Base-by-base conservation (phyloP, 2,113 vertebrate species). In the Shinisaurus crocodilurus region DNA sequence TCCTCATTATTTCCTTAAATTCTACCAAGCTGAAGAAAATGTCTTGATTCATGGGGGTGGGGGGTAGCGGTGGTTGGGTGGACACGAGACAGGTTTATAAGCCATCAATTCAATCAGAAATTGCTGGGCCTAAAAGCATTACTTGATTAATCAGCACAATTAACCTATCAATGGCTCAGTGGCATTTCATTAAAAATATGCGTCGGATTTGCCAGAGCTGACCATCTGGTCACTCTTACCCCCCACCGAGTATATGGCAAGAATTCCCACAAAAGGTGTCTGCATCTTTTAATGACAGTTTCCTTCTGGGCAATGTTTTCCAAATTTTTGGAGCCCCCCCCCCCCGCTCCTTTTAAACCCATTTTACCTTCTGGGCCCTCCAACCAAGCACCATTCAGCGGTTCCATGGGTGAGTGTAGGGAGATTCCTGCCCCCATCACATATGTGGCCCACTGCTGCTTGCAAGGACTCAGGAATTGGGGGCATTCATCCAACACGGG, bases 101-200 rank as follows among this genome's bases (percentile, higher is more conserved):
- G 74, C 20, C 34, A 85, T 77, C 63, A 54, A 57, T 82, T 85
- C 45, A 80, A 86, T 75, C 80, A 75, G 37, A 74, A 83, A 83
- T 43, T 54, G 60, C 60, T 34, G 40, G 45, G 18, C 72, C 10
- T 85, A 85, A 85, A 23, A 57, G 45, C 48, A 85, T 85, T 90
- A 79, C 60, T 85, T 85, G 82, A 90, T 90, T 90, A 57, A 85
- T 85, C 60, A 79, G 45, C 45, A 18, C 48, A 67, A 85, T 85
- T 85, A 90, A 85, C 60, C 45, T 57, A 85, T 79, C 82, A 90
- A 77, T 57, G 75, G 63, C 60, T 85, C 82, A 90, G 82, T 54
- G 48, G 82, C 74, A 69, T 54, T 90, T 85, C 63, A 85, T 85
- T 90, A 85, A 84, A 90, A 85, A 65, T 67, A 69, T 67, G 69